phyloP scores from a whole-genome alignment of 2,113 vertebrate genomes.

The Acanthisitta chloris region DNA sequence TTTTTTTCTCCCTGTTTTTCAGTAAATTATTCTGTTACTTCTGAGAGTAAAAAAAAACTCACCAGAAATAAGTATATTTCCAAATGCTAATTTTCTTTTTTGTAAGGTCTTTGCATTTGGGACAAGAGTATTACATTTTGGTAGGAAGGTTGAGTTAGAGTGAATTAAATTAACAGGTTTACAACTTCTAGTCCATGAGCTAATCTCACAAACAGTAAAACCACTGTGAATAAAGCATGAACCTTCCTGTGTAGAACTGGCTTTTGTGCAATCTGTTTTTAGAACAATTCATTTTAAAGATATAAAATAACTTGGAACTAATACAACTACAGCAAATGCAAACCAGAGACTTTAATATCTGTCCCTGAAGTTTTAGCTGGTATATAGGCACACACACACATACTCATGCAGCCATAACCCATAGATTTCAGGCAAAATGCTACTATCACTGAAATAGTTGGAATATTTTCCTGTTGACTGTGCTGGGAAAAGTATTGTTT shows the following conservation, averaged over 20 bases:
- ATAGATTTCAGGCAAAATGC: neutral
- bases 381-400: neutral
- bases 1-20: neutral
- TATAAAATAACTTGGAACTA: neutral
- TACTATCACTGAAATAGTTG: neutral
- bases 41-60: neutral
- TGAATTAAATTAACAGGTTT: neutral
- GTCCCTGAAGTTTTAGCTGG: neutral
- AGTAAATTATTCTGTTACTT: neutral
- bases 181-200: neutral
- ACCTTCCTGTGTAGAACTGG: neutral
- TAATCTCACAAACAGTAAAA: neutral
- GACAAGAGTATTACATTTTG: neutral
- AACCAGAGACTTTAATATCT: neutral
- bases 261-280: neutral
- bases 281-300: neutral
- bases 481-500: neutral
- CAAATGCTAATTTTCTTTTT: neutral
- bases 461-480: conserved; percentile 43
- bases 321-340: neutral
- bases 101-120: neutral
- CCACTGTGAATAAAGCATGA: neutral
- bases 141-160: neutral
- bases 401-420: neutral
- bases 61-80: neutral